phyloP scores from a whole-genome alignment of 30 jellyfish, hydroid and myxozoan genomes.

The Hydractinia symbiolongicarpus region DNA sequence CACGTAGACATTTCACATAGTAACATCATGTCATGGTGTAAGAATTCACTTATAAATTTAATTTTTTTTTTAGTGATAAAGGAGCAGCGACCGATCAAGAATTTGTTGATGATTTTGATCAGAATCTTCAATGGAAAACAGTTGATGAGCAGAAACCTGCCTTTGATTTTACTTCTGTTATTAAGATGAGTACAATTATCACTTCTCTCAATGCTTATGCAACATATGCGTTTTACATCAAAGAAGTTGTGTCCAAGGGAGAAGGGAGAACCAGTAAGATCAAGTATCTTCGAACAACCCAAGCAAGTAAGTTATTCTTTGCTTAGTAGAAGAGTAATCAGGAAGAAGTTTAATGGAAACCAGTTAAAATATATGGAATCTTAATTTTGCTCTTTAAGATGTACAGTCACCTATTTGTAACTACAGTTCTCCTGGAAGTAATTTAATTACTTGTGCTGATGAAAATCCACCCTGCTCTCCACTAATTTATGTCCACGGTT shows the following conservation, averaged over 20 bases:
- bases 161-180: background rate
- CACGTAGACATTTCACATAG: no score
- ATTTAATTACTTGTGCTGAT: no score
- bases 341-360: no score
- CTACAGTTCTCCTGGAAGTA: no score
- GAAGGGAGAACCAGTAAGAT: constrained; percentile 65
- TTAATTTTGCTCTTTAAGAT: no score
- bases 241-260: constrained; percentile 56
- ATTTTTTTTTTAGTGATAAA: background rate
- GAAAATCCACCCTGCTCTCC: no score
- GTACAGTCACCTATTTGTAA: no score
- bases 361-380: no score
- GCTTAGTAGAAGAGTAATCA: background rate
- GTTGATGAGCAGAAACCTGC: constrained; percentile 16
- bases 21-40: no score
- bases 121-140: constrained; percentile 27
- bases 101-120: constrained; percentile 15
- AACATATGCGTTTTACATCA: constrained; percentile 62
- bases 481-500: no score
- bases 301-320: constrained; percentile 50
- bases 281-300: constrained; percentile 33
- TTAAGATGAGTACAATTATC: constrained; percentile 5
- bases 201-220: constrained; percentile 47
- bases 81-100: background rate
- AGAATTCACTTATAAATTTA: no score